Evolutionary conservation across 1,140 invertebrate species (phyloP).

Genomic region (Leptinotarsa lineolata): DNA sequence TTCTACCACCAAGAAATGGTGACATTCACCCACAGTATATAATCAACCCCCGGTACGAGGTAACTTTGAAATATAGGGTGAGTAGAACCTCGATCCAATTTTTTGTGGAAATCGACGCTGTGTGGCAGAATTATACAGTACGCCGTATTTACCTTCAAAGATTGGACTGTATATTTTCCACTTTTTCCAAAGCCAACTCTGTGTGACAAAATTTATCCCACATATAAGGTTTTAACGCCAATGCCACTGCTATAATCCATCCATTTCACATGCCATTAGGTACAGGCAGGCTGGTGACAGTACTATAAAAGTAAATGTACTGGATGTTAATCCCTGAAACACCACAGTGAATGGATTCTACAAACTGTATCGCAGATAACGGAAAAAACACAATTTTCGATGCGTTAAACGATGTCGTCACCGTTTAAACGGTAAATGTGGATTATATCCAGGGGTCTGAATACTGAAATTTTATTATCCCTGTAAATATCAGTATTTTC

Average conservation of each 20-base stretch:
- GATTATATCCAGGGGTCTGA: background rate
- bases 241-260: conserved; percentile 3
- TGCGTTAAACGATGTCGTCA: conserved; percentile 8
- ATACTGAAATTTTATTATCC: conserved; percentile 19
- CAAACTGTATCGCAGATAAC: background rate
- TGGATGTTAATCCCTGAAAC: conserved; percentile 10
- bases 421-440: background rate
- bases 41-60: too few species aligned
- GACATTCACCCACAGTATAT: too few species aligned
- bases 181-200: background rate
- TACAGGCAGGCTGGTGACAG: conserved; percentile 17
- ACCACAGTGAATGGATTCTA: background rate
- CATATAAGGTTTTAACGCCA: background rate
- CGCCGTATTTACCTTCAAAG: too few species aligned
- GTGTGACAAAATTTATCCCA: background rate
- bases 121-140: too few species aligned
- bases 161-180: too few species aligned
- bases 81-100: too few species aligned
- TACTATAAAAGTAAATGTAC: conserved; percentile 17
- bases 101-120: too few species aligned
- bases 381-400: background rate
- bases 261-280: conserved; percentile 16
- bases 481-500: conserved; percentile 19
- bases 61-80: too few species aligned
- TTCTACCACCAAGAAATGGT: too few species aligned